Evolutionary conservation across 2,888 invertebrate species (phyloP), one percentile per base, ranked within the genome.

Genomic region (Rapana venosa): DNA sequence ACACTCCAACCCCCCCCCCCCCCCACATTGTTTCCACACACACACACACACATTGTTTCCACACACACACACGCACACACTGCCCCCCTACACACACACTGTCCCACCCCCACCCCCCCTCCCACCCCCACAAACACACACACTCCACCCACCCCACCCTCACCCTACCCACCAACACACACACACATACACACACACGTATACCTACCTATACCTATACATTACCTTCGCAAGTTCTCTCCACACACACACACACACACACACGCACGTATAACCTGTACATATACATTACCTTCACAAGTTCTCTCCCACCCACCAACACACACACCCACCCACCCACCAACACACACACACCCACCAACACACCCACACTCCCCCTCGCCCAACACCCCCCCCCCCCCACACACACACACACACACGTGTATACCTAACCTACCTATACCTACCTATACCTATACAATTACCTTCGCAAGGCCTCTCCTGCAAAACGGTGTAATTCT

Each of bases 381-480:
- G 1, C 22, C n/a, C 74, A 4, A 4, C 74, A 1, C 74, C 1
- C 74, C n/a, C 74, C n/a, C 74, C 11, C 74, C n/a, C 35, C 35
- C 26, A 30, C 35, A 8, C 20, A 8, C 35, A 30, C 81, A 11
- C 35, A 2, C 35, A 8, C 61, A 8, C 61, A 8, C 61, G 13
- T 61, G 8, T 15, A 17, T 61, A 61, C 77, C 26, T 26, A 22
- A 5, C 26, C 22, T 61, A 8, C 13, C 61, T 8, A 61, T 17
- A 61, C 61, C 17, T 22, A 79, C 32, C 79, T 61, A 20, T 22
- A 70, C 70, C 17, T 15, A 26, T 22, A n/a, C 79, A 36, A n/a
- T n/a, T 32, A 91, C 91, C 90, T 90, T 91, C 91, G 77, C 90
- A 91, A 47, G 90, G 90, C 26, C 90, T 56, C 11, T 85, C 81